A percentile compares a stretch with the other conserved stretches of the same genome.
These are phyloP conservation scores for Atractosteus spatula DNA, from an alignment of 2,113 vertebrate genomes.

Conservation along the genomic window DNA sequence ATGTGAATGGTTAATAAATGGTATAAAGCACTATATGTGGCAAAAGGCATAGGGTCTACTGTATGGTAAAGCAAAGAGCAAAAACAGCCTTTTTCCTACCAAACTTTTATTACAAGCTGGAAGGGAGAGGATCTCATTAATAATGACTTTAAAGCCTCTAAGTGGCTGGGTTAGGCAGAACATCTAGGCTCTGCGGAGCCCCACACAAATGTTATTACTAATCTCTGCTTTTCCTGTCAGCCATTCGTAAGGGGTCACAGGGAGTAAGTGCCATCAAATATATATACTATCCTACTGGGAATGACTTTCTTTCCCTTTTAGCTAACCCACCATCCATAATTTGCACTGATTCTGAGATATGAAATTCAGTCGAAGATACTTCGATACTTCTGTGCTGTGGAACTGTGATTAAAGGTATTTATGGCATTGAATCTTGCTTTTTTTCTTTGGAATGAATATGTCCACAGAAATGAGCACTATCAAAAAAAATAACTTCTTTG, in stretches of 20 bases:
- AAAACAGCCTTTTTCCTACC: neutral
- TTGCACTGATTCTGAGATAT: neutral
- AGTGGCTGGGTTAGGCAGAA: neutral
- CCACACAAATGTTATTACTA: constrained; percentile 13
- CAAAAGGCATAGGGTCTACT: no score
- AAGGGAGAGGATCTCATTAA: neutral
- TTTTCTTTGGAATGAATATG: no score
- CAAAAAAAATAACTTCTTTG: no score
- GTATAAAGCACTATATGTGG: no score
- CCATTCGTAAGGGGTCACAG: constrained; percentile 2
- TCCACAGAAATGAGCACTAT: no score
- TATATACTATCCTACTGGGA: neutral
- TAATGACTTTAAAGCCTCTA: neutral
- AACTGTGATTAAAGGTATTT: no score
- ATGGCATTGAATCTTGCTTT: no score
- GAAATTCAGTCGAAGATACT: neutral
- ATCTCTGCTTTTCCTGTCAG: constrained; percentile 8
- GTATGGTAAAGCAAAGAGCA: neutral
- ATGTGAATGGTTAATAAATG: no score
- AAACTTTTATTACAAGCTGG: neutral
- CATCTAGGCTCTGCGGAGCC: constrained; percentile 9
- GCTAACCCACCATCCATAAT: neutral
- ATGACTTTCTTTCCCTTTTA: neutral
- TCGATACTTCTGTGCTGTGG: no score
- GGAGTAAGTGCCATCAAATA: constrained; percentile 6